Evolutionary conservation across 2,113 vertebrate species (phyloP), one percentile per base, ranked within the genome.

Genomic region (Zingel zingel): DNA sequence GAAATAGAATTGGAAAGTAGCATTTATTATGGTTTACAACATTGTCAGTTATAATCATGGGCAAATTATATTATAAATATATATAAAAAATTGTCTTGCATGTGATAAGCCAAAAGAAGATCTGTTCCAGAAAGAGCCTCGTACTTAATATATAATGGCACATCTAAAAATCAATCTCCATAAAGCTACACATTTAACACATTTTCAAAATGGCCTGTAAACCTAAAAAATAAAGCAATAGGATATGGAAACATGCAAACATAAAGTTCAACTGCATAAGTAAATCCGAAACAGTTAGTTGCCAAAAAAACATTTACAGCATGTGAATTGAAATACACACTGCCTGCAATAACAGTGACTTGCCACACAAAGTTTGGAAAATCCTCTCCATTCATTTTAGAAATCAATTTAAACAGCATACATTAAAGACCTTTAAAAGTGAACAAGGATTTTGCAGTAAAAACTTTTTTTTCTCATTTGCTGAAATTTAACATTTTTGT

Each of bases 11-110:
- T 72, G 30, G 36, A 79, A 81, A 66, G 72, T 61, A 67, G 68
- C 63, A 77, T 91, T 91, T 89, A 88, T 86, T 89, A 76, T 89
- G 86, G 61, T 80, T 87, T 90, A 87, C 72, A 83, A 85, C 43
- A 1, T 56, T 7, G 59, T 79, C 54, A 81, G 50, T 87, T 84
- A 85, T 74, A 87, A 90, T 90, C 84, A 86, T 56, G 56, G 53
- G 74, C 50, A 88, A 89, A 89, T 85, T 77, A 78, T 66, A 79
- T 79, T 58, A 83, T 79, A 71, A 80, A 90, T 85, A 83, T 77
- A 33, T 27, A 81, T 59, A 85, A 80, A 53, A 6, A 15, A 64
- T 58, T 77, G 57, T 81, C 59, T 77, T 74, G 51, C 54, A 79
- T 74, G n/a, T 69, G 50, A 68, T 69, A 63, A 86, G 71, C 30